Evolutionary conservation across 1,140 invertebrate genomes (phyloP).

Genomic region (Drosophila mojavensis): DNA sequence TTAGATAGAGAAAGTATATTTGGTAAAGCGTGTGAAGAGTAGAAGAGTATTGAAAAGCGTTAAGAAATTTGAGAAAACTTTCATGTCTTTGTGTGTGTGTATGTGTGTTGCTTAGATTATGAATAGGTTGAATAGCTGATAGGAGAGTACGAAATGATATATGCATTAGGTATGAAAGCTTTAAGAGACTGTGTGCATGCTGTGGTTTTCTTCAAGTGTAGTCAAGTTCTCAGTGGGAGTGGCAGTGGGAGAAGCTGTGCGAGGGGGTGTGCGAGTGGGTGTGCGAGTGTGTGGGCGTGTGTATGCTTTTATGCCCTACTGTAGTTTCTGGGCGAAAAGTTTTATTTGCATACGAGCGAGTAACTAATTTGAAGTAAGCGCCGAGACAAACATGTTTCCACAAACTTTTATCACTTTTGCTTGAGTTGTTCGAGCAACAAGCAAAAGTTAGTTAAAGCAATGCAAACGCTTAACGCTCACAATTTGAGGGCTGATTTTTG

Average conservation of each 20-base stretch:
- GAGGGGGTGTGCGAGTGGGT: not conserved
- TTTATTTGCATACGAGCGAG: conserved; percentile 72
- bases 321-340: conserved; percentile 54
- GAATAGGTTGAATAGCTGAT: conserved; percentile 27
- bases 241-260: conserved; percentile 10
- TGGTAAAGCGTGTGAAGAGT: conserved; percentile 31
- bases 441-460: conserved; percentile 36
- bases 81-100: conserved; percentile 31
- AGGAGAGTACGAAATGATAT: conserved; percentile 19
- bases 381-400: conserved; percentile 57
- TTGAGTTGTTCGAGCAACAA: conserved; percentile 19
- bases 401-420: conserved; percentile 53
- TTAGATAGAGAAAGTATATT: conserved; percentile 10
- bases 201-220: conserved; percentile 42
- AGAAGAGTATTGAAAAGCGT: conserved; percentile 27
- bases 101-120: conserved; percentile 20
- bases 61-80: conserved; percentile 41
- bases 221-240: conserved; percentile 33
- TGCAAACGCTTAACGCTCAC: conserved; percentile 24
- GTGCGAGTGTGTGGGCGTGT: not conserved
- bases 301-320: conserved; percentile 14
- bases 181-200: conserved; percentile 53
- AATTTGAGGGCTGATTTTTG: conserved; percentile 2
- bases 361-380: conserved; percentile 76
- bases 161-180: conserved; percentile 21